Evolutionary conservation across 1,140 invertebrate genomes (phyloP), one percentile per base, ranked within the genome.

Genomic region (Pachypeltis micranthus): DNA sequence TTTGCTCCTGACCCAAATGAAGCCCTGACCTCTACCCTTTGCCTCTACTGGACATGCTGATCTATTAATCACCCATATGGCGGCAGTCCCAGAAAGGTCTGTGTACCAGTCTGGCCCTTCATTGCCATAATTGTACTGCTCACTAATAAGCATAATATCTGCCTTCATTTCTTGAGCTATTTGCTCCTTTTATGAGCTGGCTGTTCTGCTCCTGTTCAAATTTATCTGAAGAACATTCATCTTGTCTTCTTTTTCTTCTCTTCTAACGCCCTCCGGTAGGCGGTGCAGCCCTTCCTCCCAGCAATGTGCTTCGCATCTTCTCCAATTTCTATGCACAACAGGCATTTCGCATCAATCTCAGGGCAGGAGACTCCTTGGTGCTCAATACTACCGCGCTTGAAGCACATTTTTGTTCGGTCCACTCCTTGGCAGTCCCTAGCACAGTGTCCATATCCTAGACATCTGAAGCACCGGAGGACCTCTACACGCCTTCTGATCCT

Each of bases 401-500:
- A 39, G 16, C 31, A 39, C 31, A 10, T 39, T 16, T 39, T 7
- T 7, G 7, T 39, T 16, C 16, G 7, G 31, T 39, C 31, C 7
- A 16, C 31, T 10, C 31, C 31, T 16, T 39, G 7, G 31, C 31
- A 39, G 51, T n/a, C 19, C n/a, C n/a, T n/a, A n/a, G n/a, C n/a
- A n/a, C n/a, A n/a, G n/a, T n/a, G n/a, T n/a, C n/a, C n/a, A n/a
- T 10, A n/a, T 7, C 51, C 51, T 10, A 10, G 51, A 19, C 51
- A 54, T 10, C 19, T n/a, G 26, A 62, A 62, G 29, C 60, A 62
- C 19, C 23, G 4, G 31, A 19, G 1, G 29, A 63, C 61, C 2
- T 12, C 7, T 24, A 21, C 61, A 25, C 61, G 47, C 26, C 44
- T n/a, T n/a, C 51, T 26, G 28, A 63, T 59, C 28, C 47, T 63